Base-by-base conservation (phyloP, 2,113 vertebrate species). In the Salvator merianae region DNA sequence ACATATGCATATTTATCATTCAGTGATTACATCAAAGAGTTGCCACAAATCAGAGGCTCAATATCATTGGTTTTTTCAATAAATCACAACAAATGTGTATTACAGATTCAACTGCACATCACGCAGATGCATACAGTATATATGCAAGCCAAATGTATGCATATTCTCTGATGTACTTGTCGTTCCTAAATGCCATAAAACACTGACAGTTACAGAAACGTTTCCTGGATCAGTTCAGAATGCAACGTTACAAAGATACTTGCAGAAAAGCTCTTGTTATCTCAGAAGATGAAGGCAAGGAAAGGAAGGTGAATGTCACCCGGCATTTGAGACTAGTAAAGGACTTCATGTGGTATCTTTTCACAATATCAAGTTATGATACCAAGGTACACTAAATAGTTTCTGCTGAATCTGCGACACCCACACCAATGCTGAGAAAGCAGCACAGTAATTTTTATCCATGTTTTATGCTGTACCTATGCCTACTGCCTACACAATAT, bases 341-440 rank as follows among this genome's bases (percentile, higher is more conserved):
- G 71, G 86, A 10, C 82, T 40, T 71, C 22, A 20, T 14, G n/a
- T 68, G 69, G 32, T 16, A 69, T 30, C 14, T 59, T 59, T 20
- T 62, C 50, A 75, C 59, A 79, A 75, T 85, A 76, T 59, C 89
- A 79, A 82, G 80, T 80, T 84, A 83, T 38, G 86, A 22, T 86
- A 88, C 53, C 71, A 68, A 74, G 78, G 70, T 77, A 86, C 89
- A 47, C 2, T 66, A 50, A 26, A 85, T 74, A 75, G 73, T 28
- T 71, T 20, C 32, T 7, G 30, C 28, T 0, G 1, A 13, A n/a
- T 84, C 20, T 82, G 78, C 1, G 43, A 47, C 53, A 9, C 30
- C 38, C 4, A 75, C 70, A 78, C 20, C 8, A 32, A 74, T 65
- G 22, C 28, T 28, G 10, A 47, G 59, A 66, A 65, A 74, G 59